Base-by-base conservation (phyloP, 2,888 invertebrate genomes). In the Drosophila ustulata region DNA sequence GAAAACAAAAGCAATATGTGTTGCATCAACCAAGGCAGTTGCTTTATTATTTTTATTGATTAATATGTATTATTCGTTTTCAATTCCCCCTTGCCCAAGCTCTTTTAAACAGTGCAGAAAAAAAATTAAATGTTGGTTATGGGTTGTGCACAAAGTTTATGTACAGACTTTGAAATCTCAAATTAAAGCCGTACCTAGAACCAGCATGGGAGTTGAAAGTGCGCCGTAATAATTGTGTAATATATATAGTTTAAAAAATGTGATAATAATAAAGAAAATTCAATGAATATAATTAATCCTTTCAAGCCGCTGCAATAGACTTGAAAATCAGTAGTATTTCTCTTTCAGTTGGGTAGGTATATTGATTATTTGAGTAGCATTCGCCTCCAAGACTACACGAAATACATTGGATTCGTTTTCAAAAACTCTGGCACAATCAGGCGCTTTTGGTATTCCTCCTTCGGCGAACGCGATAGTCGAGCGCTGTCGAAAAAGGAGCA, bases 361-460 rank as follows among this genome's bases (percentile, higher is more conserved):
- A 7, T 34, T 41, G 39, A 47, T 39, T 9, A 13, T 25, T 18
- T 18, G 18, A n/a, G 9, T 5, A 18, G 13, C 26, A 37, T 9
- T 7, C 6, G 18, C 18, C 18, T 18, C 18, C 18, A 18, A 18
- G 18, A 18, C 30, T 94, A 96, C 11, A 96, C 95, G 77, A 95
- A 96, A 90, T 95, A 96, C 96, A 96, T 96, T 7, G 95, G 95
- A 82, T 94, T 93, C 4, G 79, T 91, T 47, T 93, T 90, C 59
- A 94, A 89, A 88, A 95, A 94, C 7, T 92, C 92, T 3, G 93
- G 93, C 64, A 94, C 90, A 0, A 95, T 94, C 11, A 90, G 89
- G 23, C 94, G 93, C 2, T 92, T 93, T 4, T 90, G 87, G 34
- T 95, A 95, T 37, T 93, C 93, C 0, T 66, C 88, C 18, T 93